Evolutionary conservation across 1,140 invertebrate genomes (phyloP).

Genomic region (Eumeta japonica): DNA sequence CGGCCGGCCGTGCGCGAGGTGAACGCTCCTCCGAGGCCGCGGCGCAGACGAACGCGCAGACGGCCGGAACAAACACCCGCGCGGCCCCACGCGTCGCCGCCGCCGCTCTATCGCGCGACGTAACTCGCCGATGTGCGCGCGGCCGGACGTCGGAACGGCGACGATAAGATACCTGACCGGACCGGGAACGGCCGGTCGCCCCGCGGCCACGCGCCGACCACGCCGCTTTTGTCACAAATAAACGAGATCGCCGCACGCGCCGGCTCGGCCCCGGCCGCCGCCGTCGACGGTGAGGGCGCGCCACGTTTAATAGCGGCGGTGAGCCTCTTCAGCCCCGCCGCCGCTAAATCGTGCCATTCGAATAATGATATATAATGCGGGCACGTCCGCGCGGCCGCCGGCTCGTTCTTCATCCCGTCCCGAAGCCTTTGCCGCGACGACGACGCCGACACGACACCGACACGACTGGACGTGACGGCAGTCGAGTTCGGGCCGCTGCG

Average conservation of each 20-base stretch:
- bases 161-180: not conserved
- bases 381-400: constrained; percentile 22
- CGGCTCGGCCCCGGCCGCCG: no score
- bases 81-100: constrained; percentile 15
- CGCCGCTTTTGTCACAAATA: no score
- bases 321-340: constrained; percentile 9
- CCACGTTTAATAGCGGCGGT: no score
- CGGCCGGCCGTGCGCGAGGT: constrained; percentile 47
- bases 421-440: no score
- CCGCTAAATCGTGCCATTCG: constrained; percentile 40
- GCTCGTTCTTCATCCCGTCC: constrained; percentile 3
- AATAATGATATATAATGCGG: constrained; percentile 50
- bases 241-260: no score
- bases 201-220: no score
- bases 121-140: not conserved
- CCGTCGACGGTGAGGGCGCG: no score
- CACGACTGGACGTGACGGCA: no score
- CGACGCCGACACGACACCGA: no score
- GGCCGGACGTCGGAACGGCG: not conserved
- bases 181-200: no score
- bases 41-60: constrained; percentile 12
- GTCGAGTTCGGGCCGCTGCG: no score
- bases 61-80: constrained; percentile 32
- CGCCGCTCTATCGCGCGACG: constrained; percentile 2
- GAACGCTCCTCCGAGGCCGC: constrained; percentile 47